These are phyloP conservation scores for Ploceus nigricollis DNA, from an alignment of 2,113 vertebrate species.

Conservation along the genomic window DNA sequence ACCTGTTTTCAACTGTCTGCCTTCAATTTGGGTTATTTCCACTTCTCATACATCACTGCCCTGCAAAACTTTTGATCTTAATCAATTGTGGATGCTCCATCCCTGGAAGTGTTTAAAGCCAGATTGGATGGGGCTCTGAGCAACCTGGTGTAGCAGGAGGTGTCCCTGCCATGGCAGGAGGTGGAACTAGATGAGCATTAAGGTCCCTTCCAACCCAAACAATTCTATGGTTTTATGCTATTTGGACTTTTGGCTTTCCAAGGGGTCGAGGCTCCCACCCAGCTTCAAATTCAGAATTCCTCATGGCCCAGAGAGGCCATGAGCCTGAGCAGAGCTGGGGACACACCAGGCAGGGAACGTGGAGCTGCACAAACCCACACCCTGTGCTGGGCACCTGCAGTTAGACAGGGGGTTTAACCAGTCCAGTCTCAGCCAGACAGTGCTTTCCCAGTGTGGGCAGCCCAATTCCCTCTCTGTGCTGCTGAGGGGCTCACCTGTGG, in stretches of 20 bases:
- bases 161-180: not conserved
- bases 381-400: not conserved
- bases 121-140: not conserved
- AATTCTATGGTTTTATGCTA: not conserved
- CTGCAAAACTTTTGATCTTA: not conserved
- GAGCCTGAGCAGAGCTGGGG: not conserved
- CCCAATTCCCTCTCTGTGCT: fast-evolving
- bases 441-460: fast-evolving
- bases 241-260: not conserved
- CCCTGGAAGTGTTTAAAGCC: not conserved
- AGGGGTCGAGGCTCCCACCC: fast-evolving
- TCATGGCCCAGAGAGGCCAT: not conserved
- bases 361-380: fast-evolving
- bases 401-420: not conserved
- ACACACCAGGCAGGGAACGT: fast-evolving
- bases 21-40: not conserved
- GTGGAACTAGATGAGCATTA: not conserved
- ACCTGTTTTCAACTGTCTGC: not conserved
- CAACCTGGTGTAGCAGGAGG: too few relatives aligned
- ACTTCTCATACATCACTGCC: not conserved
- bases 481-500: fast-evolving
- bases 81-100: not conserved
- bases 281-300: not conserved
- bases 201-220: not conserved
- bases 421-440: not conserved